Base-by-base conservation (phyloP, 2,113 vertebrate species). In the Macquaria ambigua region DNA sequence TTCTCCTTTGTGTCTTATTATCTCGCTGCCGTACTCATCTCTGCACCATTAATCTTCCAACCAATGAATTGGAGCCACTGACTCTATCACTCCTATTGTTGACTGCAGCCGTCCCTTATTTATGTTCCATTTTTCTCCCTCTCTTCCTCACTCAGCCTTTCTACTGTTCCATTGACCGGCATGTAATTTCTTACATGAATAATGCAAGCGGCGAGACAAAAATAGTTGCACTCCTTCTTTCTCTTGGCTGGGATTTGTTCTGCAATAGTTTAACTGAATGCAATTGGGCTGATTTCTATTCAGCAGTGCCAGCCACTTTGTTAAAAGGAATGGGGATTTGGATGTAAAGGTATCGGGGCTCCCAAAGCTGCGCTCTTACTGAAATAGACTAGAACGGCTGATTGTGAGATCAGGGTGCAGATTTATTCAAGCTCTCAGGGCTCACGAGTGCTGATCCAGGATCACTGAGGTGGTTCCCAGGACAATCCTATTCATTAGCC, bases 11-110 rank as follows among this genome's bases (percentile, higher is more conserved):
- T 69, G 53, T 90, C 81, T 74, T 78, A 90, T 90, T 89, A 85
- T 90, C 88, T 88, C 80, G 55, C 82, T 58, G 76, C 87, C 50
- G 59, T 77, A 58, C 73, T 92, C 81, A 88, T 90, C 87, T 87
- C 82, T 77, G 79, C 80, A 71, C 84, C 89, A 93, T 95, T 94
- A 92, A 94, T 94, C 93, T 93, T 93, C 85, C 90, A 85, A 71
- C 85, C 90, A 92, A 91, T 94, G 89, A 95, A 93, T 93, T 87
- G 90, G 79, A 89, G 81, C 87, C 89, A 82, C 89, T 68, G 94
- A 91, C 93, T 95, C 90, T 87, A 93, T 95, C 93, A 86, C 80
- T 89, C 74, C 87, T 81, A 84, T 91, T 93, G 94, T 94, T 83
- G 85, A 85, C 92, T 90, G 76, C 84, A 90, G 89, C 81, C 79